Conservation (phyloP, 2,888 invertebrate genomes). For the Sussaba pulchella region DNA sequence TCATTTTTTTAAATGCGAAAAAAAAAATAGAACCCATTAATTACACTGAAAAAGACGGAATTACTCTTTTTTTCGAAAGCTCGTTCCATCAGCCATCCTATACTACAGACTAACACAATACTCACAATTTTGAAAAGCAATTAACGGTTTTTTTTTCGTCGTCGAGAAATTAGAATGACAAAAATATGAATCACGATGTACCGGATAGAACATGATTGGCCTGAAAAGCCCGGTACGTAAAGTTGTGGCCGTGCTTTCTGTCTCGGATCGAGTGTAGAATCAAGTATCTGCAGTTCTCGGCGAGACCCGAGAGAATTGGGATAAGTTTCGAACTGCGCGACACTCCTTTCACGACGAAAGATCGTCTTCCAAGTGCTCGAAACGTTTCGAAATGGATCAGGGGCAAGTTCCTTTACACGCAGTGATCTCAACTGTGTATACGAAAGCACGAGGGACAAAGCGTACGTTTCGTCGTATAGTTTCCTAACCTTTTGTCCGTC, state of each 20-base stretch:
- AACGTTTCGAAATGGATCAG: constrained; percentile 34
- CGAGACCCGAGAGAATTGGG: constrained; percentile 20
- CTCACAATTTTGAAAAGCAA: too few relatives aligned
- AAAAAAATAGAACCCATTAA: too few relatives aligned
- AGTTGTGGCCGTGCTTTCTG: background rate
- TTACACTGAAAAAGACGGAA: too few relatives aligned
- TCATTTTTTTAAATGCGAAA: too few relatives aligned
- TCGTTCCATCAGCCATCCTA: too few relatives aligned
- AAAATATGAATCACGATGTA: too few relatives aligned
- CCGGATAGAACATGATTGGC: background rate
- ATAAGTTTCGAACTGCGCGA: constrained; percentile 22
- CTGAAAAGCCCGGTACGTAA: background rate
- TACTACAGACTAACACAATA: too few relatives aligned
- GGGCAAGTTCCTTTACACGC: constrained; percentile 14
- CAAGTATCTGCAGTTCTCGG: background rate
- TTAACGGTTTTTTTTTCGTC: too few relatives aligned
- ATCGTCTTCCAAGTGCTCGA: constrained; percentile 35
- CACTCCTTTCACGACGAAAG: background rate
- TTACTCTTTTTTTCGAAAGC: too few relatives aligned
- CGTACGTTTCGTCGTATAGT: constrained; percentile 10
- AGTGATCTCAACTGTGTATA: background rate
- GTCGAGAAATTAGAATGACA: too few relatives aligned
- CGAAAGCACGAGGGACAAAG: background rate
- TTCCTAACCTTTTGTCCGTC: constrained; percentile 23
- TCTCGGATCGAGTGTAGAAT: background rate